Percentiles rank a stretch among this genome's conserved stretches.
These are phyloP conservation scores for Hedychridium roseum DNA, from an alignment of 2,888 invertebrate species.

Conservation along the genomic window DNA sequence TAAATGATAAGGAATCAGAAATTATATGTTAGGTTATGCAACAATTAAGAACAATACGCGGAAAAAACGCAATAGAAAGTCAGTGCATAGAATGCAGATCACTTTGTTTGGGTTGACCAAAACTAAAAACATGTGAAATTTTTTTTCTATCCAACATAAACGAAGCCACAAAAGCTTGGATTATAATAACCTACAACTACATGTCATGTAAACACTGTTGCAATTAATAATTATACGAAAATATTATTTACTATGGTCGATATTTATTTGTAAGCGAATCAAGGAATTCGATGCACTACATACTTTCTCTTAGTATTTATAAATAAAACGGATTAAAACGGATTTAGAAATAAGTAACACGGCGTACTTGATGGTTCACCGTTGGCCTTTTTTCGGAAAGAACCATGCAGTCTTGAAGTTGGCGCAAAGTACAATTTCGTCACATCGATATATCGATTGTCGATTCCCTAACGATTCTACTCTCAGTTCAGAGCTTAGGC, in stretches of 20 bases:
- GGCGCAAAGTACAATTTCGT: not conserved
- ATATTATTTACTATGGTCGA: constrained; percentile 11
- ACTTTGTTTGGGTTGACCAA: not conserved
- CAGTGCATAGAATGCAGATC: not conserved
- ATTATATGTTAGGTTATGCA: no score
- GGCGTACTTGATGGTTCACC: constrained; percentile 26
- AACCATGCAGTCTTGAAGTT: constrained; percentile 6
- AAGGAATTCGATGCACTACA: constrained; percentile 23
- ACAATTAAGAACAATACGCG: no score
- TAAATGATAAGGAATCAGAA: no score
- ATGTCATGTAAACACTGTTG: not conserved
- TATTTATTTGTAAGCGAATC: constrained; percentile 4
- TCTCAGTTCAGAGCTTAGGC: no score
- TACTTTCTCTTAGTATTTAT: constrained; percentile 29
- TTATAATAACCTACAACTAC: not conserved
- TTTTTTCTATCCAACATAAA: not conserved
- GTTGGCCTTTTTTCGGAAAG: constrained; percentile 21
- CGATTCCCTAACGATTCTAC: no score
- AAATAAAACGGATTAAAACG: constrained; percentile 37
- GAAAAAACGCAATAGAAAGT: constrained; percentile 35
- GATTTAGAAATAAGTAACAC: constrained; percentile 32
- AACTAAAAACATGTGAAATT: not conserved
- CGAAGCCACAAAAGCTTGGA: not conserved
- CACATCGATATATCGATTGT: constrained; percentile 25
- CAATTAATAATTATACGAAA: constrained; percentile 8